Conservation (phyloP, 30 jellyfish, hydroid and myxozoan species). For the Turritopsis rubra region DNA sequence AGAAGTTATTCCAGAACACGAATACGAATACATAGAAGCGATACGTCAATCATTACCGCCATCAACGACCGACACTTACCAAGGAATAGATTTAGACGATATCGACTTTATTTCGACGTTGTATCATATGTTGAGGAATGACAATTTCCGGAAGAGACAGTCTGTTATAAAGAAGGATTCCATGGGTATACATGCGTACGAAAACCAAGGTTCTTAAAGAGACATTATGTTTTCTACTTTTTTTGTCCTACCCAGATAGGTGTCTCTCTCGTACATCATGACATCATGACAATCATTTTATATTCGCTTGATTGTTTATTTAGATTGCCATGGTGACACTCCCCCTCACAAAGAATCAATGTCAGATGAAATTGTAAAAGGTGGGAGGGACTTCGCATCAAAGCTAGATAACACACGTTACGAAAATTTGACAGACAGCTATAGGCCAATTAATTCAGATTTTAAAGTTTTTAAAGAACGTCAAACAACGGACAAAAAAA, state of each 20-base stretch:
- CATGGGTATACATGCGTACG: background rate
- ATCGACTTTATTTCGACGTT: background rate
- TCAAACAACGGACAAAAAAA: background rate
- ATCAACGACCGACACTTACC: background rate
- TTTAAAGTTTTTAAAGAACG: too few relatives aligned
- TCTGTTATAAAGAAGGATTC: background rate
- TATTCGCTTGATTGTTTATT: background rate
- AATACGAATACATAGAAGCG: background rate
- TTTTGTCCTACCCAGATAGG: too few relatives aligned
- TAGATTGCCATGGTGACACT: background rate
- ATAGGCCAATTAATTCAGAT: background rate
- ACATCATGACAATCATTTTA: too few relatives aligned
- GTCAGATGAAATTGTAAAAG: background rate
- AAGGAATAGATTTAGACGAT: background rate
- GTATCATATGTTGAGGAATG: background rate
- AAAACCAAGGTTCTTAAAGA: background rate
- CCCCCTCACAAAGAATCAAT: background rate
- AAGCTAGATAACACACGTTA: background rate
- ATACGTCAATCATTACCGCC: background rate
- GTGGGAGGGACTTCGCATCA: background rate
- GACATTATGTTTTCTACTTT: background rate
- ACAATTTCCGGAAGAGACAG: background rate
- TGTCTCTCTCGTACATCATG: too few relatives aligned
- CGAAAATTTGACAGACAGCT: background rate
- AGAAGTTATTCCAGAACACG: background rate